These are phyloP conservation scores for Hypolimnas misippus DNA, from an alignment of 2,888 invertebrate species.

Conservation along the genomic window DNA sequence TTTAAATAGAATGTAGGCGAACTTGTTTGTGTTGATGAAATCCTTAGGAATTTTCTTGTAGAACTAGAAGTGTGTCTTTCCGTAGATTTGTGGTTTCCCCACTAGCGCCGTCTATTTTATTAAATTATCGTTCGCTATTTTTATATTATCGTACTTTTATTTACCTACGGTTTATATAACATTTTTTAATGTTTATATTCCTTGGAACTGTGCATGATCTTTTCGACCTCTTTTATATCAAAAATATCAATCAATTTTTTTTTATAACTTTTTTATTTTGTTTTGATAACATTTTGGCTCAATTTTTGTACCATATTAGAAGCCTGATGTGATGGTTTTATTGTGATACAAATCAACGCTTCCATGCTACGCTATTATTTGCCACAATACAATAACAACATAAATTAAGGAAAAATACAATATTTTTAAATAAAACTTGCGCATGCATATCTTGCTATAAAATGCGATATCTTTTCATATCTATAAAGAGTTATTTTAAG, in stretches of 20 bases:
- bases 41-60: slow-evolving; percentile 64
- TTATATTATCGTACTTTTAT: slow-evolving; percentile 24
- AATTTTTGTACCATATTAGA: slow-evolving; percentile 70
- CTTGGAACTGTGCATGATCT: slow-evolving; percentile 39
- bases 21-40: slow-evolving; percentile 60
- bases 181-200: slow-evolving; percentile 24
- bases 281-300: slow-evolving; percentile 66
- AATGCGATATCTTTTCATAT: too few relatives aligned
- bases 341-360: slow-evolving; percentile 57
- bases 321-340: slow-evolving; percentile 59
- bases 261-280: slow-evolving; percentile 33
- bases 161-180: slow-evolving; percentile 11
- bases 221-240: slow-evolving; percentile 11
- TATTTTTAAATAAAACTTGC: slow-evolving; percentile 25
- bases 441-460: slow-evolving; percentile 36
- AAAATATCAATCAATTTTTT: slow-evolving; percentile 16
- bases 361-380: slow-evolving; percentile 67
- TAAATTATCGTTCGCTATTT: slow-evolving; percentile 34
- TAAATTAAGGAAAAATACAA: neutral
- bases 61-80: slow-evolving; percentile 58
- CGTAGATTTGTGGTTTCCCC: slow-evolving; percentile 63
- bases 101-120: slow-evolving; percentile 57
- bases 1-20: slow-evolving; percentile 54
- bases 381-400: slow-evolving; percentile 43
- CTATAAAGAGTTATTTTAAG: slow-evolving; percentile 6